Conservation (phyloP, 2,888 invertebrate genomes). For the Ctenicera cuprea region DNA sequence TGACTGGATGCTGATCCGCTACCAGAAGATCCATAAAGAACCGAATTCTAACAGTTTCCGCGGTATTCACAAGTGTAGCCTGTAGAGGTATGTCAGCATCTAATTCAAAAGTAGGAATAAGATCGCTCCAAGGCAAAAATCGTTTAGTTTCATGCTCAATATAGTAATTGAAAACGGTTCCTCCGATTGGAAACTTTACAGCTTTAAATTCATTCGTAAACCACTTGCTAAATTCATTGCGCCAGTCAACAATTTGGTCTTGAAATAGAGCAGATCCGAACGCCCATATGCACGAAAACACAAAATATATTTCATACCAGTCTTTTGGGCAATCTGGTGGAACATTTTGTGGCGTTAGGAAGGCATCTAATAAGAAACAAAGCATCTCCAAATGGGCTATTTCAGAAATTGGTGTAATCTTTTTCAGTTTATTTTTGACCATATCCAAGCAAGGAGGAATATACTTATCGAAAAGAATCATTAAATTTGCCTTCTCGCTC, state of each 20-base stretch:
- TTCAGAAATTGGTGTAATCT: slow-evolving; percentile 93
- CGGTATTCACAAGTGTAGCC: slow-evolving; percentile 85
- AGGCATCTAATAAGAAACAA: slow-evolving; percentile 89
- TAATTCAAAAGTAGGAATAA: slow-evolving; percentile 85
- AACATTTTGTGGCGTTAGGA: slow-evolving; percentile 86
- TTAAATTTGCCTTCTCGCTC: slow-evolving; percentile 86
- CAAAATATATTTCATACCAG: slow-evolving; percentile 96
- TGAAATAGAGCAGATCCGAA: slow-evolving; percentile 95
- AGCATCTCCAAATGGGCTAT: slow-evolving; percentile 92
- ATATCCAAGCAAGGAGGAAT: slow-evolving; percentile 89
- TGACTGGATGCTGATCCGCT: slow-evolving; percentile 86
- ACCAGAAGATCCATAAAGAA: slow-evolving; percentile 93
- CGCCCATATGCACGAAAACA: slow-evolving; percentile 93
- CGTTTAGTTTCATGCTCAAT: slow-evolving; percentile 91
- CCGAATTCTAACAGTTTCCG: slow-evolving; percentile 90
- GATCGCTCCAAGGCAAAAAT: slow-evolving; percentile 91
- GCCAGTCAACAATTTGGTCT: slow-evolving; percentile 93
- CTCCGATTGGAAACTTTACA: slow-evolving; percentile 89
- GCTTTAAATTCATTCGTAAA: slow-evolving; percentile 94
- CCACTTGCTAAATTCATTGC: slow-evolving; percentile 97
- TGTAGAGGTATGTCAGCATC: slow-evolving; percentile 93
- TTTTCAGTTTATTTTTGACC: slow-evolving; percentile 85
- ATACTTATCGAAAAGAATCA: slow-evolving; percentile 94
- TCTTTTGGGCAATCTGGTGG: slow-evolving; percentile 94
- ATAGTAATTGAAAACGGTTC: slow-evolving; percentile 92